Conservation (phyloP, 1,140 invertebrate species). For the Eciton burchellii region DNA sequence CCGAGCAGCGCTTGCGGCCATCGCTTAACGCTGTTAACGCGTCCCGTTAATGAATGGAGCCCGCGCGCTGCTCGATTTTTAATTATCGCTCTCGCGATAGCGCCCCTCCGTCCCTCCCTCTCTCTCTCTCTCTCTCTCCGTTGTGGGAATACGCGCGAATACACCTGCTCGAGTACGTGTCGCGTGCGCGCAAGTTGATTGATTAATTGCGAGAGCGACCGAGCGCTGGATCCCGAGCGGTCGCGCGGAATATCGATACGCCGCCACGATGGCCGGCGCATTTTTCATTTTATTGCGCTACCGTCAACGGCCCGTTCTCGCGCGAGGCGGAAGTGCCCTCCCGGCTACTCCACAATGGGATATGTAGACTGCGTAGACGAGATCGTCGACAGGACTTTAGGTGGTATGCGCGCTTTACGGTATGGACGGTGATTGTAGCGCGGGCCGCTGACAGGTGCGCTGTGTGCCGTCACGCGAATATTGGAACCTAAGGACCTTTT, state of each 20-base stretch:
- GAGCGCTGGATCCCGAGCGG: no score
- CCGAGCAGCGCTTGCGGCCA: conserved; percentile 21
- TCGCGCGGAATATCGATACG: not conserved
- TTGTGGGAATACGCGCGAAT: no score
- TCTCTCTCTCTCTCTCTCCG: no score
- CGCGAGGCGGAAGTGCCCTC: not conserved
- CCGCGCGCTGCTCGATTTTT: conserved; percentile 27
- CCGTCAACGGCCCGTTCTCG: not conserved
- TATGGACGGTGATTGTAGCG: conserved; percentile 51
- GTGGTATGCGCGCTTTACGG: conserved; percentile 6
- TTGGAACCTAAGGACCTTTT: conserved; percentile 47
- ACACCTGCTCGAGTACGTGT: conserved; percentile 6
- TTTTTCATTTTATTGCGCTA: no score
- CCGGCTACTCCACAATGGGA: not conserved
- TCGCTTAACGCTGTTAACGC: conserved; percentile 50
- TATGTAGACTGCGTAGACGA: not conserved
- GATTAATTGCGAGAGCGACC: no score
- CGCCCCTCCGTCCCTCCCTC: not conserved
- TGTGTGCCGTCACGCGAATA: conserved; percentile 51
- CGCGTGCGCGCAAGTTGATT: conserved; percentile 12
- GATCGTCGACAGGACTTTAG: not conserved
- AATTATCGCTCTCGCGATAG: conserved; percentile 19
- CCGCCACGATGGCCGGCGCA: not conserved
- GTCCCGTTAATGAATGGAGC: conserved; percentile 40
- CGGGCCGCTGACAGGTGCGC: conserved; percentile 31